Percentiles rank a stretch among this genome's conserved stretches.
phyloP scores from a whole-genome alignment of 2,797 vertebrate species.

The Enteromius thamalakanensis region DNA sequence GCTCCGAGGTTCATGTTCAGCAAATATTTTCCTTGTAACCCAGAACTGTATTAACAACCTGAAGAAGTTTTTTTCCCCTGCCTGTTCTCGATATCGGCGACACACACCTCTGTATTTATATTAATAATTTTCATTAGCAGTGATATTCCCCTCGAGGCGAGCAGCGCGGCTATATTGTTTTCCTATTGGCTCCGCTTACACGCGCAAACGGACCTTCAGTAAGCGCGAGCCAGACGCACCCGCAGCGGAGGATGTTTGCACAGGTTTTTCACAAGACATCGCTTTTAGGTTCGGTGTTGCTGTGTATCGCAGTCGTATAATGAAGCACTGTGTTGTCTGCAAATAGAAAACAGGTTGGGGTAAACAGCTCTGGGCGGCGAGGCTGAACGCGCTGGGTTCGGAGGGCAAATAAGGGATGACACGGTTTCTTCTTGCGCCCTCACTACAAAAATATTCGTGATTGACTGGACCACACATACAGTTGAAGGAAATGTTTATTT shows the following conservation, averaged over 20 bases:
- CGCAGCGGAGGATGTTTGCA: slow-evolving; percentile 59
- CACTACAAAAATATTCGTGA: slow-evolving; percentile 60
- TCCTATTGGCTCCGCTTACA: slow-evolving; percentile 57
- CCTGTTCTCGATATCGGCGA: slow-evolving; percentile 63
- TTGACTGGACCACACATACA: slow-evolving; percentile 75
- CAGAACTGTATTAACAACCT: slow-evolving; percentile 74
- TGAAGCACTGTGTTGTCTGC: slow-evolving; percentile 59
- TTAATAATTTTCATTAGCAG: slow-evolving; percentile 65
- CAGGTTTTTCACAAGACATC: slow-evolving; percentile 55
- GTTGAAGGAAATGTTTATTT: slow-evolving; percentile 69
- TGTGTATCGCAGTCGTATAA: slow-evolving; percentile 48
- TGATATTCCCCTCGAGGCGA: slow-evolving; percentile 60
- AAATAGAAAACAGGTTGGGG: slow-evolving; percentile 55
- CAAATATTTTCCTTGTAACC: slow-evolving; percentile 82
- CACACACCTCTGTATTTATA: slow-evolving; percentile 63
- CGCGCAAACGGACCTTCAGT: slow-evolving; percentile 52
- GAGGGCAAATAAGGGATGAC: slow-evolving; percentile 51
- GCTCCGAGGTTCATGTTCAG: slow-evolving; percentile 76
- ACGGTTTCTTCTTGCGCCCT: slow-evolving; percentile 59
- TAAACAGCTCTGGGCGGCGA: slow-evolving; percentile 53
- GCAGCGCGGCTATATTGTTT: slow-evolving; percentile 51
- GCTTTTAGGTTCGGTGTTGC: slow-evolving; percentile 46
- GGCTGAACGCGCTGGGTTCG: slow-evolving; percentile 19
- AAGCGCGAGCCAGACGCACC: slow-evolving; percentile 51
- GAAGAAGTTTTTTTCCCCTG: slow-evolving; percentile 67